Conservation (phyloP, 2,797 vertebrate genomes). For the Perodicticus potto region DNA sequence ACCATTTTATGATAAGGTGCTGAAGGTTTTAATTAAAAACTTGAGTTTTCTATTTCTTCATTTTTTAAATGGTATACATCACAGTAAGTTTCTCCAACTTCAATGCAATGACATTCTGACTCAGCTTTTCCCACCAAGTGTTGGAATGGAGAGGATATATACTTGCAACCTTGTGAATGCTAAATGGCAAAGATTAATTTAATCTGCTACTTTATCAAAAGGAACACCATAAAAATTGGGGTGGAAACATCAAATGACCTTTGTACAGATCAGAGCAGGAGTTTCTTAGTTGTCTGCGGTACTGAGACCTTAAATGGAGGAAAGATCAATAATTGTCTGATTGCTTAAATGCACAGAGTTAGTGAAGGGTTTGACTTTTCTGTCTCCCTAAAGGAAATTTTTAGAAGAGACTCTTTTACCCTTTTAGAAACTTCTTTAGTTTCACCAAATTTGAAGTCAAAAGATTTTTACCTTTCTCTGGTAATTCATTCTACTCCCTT, state of each 20-base stretch:
- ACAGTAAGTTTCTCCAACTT: neutral
- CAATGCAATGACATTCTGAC: neutral
- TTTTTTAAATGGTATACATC: neutral
- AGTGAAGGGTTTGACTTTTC: constrained; percentile 24
- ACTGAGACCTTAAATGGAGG: neutral
- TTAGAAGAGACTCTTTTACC: constrained; percentile 13
- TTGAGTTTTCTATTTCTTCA: neutral
- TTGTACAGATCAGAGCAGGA: neutral
- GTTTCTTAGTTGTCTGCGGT: neutral
- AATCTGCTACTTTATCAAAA: neutral
- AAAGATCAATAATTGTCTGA: neutral
- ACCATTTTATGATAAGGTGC: constrained; percentile 49
- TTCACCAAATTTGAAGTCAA: constrained; percentile 33
- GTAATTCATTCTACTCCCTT: neutral
- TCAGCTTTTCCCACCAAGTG: neutral
- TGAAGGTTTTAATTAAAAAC: constrained; percentile 73
- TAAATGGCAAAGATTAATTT: constrained; percentile 11
- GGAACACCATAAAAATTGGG: neutral
- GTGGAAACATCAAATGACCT: neutral
- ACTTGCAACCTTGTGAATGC: neutral
- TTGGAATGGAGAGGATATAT: neutral
- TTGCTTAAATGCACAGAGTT: neutral
- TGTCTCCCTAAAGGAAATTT: neutral
- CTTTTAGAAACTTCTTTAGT: neutral
- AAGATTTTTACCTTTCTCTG: constrained; percentile 20